Evolutionary conservation across 2,797 vertebrate species (phyloP), one percentile per base, ranked within the genome.

Genomic region (Sebastes vulpes): DNA sequence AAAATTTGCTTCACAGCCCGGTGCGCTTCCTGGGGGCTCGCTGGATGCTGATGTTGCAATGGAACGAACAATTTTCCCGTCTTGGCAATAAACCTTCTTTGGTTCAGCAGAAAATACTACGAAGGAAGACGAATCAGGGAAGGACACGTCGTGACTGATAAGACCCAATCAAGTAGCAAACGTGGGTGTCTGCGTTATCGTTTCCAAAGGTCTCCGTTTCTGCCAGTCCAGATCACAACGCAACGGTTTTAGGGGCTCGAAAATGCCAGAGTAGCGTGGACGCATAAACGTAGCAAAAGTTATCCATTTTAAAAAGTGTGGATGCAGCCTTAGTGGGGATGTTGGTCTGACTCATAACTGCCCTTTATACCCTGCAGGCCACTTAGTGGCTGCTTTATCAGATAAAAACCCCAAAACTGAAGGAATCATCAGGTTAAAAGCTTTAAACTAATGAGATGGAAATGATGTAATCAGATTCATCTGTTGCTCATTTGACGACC

Each of bases 381-480:
- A 83, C 75, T 72, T 46, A 60, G 61, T 59, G 50, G 81, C 72
- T 60, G 29, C 31, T 25, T 86, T 86, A 87, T 91, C 83, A 87
- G 89, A 93, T 92, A 89, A 85, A 80, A 74, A 54, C 26, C 1
- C 3, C 23, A 71, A 79, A 79, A 74, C 68, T 74, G 11, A 67
- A 73, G 82, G 77, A 77, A 82, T 82, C 74, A 76, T 83, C 85
- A 91, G 83, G 77, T 89, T 93, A 89, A 90, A 88, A 91, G 87
- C 78, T 83, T 76, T 64, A 61, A 78, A 63, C 72, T 75, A 93
- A 89, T 71, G 81, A 91, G 89, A 89, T 83, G 91, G 82, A 92
- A 94, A 91, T 89, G 16, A 92, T 86, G 74, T 90, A 84, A 93
- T 92, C 86, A 60, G 79, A 59, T 82, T 78, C 86, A 93, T 94